Evolutionary conservation across 1,140 invertebrate species (phyloP), one percentile per base, ranked within the genome.

Genomic region (Scaptomyza hsui): DNA sequence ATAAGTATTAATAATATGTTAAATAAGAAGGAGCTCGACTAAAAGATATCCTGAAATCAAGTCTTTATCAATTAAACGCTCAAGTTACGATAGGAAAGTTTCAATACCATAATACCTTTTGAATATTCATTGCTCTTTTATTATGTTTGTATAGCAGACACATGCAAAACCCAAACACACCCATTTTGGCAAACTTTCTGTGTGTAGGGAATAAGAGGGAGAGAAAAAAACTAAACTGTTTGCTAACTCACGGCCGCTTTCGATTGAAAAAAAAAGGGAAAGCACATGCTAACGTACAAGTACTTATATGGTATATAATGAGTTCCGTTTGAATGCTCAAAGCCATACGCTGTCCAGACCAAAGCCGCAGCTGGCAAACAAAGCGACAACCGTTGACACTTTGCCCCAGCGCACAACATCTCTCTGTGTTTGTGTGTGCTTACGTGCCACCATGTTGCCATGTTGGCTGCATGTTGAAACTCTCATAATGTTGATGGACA

Each of bases 401-500:
- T 73, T 85, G 45, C 60, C 67, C 56, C 42, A 52, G 32, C 52
- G n/a, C n/a, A n/a, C 4, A 29, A 53, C 57, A 69, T 15, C 16
- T 19, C 7, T 24, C 12, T 37, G 13, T 52, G 18, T n/a, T n/a
- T 39, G 13, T 59, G 19, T 72, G 42, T 53, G 39, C 44, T 64
- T 37, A 52, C 37, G 61, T 24, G 49, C 65, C 49, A 62, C 32
- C 48, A 61, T 62, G 29, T 45, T 52, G 57, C 39, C 42, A 63
- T 18, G 42, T 32, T 67, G 44, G 32, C 42, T 67, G 44, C 80
- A 6, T 72, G 81, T 67, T 75, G 56, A 77, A 70, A 76, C 64
- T 72, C 82, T 62, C 82, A 78, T 88, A 88, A 88, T 76, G 83
- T 72, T 88, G 82, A 88, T 76, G 83, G 82, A 89, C 82, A 88